Evolutionary conservation across 2,113 vertebrate species (phyloP).

Genomic region (Erpornis zantholeuca): DNA sequence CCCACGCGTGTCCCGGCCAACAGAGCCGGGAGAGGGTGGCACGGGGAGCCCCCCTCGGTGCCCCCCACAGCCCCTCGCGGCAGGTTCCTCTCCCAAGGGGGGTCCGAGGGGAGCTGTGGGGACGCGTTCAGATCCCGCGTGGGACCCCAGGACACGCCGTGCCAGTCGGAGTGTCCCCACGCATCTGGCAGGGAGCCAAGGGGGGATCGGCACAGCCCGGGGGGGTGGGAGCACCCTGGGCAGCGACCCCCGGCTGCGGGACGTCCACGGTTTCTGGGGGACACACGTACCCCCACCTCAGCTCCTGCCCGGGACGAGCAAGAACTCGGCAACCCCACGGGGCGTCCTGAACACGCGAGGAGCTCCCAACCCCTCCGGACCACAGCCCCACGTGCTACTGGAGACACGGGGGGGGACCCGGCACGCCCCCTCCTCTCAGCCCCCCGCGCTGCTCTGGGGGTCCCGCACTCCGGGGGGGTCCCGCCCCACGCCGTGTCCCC

Average conservation of each 20-base stretch:
- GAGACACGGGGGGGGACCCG: not conserved
- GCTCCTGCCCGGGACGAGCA: too few species aligned
- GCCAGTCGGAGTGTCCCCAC: not conserved
- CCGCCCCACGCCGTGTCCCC: not conserved
- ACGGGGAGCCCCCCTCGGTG: rapidly evolving
- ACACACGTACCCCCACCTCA: not conserved
- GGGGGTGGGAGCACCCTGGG: not conserved
- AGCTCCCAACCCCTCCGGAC: not conserved
- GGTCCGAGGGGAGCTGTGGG: not conserved
- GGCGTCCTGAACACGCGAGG: not conserved
- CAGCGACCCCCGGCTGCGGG: not conserved
- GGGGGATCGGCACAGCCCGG: too few species aligned
- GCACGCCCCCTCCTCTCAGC: too few species aligned
- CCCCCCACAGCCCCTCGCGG: too few species aligned
- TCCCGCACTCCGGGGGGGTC: not conserved
- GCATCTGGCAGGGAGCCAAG: not conserved
- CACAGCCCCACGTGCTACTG: not conserved
- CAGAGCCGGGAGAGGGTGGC: not conserved
- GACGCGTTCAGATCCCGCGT: not conserved
- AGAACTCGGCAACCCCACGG: not conserved
- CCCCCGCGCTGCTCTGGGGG: not conserved
- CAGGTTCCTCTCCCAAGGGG: not conserved
- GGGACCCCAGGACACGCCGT: not conserved
- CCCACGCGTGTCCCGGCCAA: not conserved
- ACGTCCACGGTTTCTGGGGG: not conserved